phyloP scores from a whole-genome alignment of 1,140 invertebrate species.

The Vanessa atalanta region DNA sequence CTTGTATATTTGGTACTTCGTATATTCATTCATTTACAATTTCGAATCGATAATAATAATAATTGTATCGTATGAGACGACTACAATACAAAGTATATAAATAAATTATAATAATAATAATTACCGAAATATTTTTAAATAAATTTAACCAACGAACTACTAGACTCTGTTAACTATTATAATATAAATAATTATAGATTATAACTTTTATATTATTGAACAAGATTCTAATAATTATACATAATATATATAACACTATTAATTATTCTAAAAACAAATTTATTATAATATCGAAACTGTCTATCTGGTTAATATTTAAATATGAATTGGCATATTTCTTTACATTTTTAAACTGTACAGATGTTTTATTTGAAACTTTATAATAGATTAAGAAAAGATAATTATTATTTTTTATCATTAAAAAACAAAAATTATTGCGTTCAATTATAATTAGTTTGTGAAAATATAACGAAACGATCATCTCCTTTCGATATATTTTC shows the following conservation, averaged over 20 bases:
- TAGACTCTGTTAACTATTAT: constrained; percentile 50
- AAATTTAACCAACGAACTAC: constrained; percentile 35
- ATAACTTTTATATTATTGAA: constrained; percentile 74
- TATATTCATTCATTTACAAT: constrained; percentile 78
- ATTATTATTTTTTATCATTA: constrained; percentile 35
- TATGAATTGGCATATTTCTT: constrained; percentile 43
- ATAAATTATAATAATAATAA: constrained; percentile 57
- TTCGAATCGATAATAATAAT: constrained; percentile 70
- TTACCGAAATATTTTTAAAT: constrained; percentile 19
- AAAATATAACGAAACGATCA: constrained; percentile 34
- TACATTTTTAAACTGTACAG: constrained; percentile 52
- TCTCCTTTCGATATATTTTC: constrained; percentile 30
- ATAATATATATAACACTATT: constrained; percentile 62
- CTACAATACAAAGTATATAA: constrained; percentile 62
- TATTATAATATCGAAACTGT: constrained; percentile 54
- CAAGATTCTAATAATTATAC: constrained; percentile 62
- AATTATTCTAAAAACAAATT: constrained; percentile 55
- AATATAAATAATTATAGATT: constrained; percentile 69
- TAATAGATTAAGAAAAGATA: constrained; percentile 37
- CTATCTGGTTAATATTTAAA: constrained; percentile 46
- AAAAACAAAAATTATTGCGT: constrained; percentile 65
- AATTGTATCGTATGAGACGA: constrained; percentile 69
- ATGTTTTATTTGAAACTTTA: constrained; percentile 51
- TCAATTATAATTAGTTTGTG: constrained; percentile 42
- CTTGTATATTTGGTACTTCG: constrained; percentile 80